These are phyloP conservation scores for Catamblyrhynchus diadema DNA, from an alignment of 2,797 vertebrate species.

Conservation along the genomic window DNA sequence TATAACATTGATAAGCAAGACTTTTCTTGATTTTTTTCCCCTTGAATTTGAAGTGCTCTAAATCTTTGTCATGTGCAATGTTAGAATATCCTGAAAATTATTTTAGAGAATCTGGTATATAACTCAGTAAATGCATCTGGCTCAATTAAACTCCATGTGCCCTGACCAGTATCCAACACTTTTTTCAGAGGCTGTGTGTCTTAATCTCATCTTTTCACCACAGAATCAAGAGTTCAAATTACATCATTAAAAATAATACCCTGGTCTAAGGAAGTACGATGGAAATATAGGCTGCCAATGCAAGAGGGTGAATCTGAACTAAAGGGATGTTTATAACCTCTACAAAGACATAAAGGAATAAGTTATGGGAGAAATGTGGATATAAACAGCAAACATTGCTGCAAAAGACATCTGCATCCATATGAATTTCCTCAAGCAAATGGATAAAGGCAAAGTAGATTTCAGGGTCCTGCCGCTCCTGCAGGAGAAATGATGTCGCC, in stretches of 20 bases:
- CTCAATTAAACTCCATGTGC: conserved; percentile 31
- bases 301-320: background rate
- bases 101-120: background rate
- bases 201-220: conserved; percentile 38
- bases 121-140: background rate
- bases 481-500: background rate
- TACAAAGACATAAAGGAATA: conserved; percentile 20
- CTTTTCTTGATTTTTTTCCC: background rate
- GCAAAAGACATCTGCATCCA: conserved; percentile 13
- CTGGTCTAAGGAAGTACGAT: background rate
- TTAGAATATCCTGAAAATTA: background rate
- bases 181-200: conserved; percentile 33
- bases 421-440: conserved; percentile 9
- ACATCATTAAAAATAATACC: conserved; percentile 44
- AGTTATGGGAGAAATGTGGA: conserved; percentile 15
- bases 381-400: conserved; percentile 27
- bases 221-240: conserved; percentile 47
- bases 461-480: background rate
- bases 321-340: conserved; percentile 22
- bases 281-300: background rate
- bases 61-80: background rate
- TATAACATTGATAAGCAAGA: background rate
- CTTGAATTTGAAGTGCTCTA: background rate
- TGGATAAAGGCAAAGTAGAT: background rate
- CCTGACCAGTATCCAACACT: background rate